Base-by-base conservation (phyloP, 2,797 vertebrate genomes). In the Rhinophrynus dorsalis region DNA sequence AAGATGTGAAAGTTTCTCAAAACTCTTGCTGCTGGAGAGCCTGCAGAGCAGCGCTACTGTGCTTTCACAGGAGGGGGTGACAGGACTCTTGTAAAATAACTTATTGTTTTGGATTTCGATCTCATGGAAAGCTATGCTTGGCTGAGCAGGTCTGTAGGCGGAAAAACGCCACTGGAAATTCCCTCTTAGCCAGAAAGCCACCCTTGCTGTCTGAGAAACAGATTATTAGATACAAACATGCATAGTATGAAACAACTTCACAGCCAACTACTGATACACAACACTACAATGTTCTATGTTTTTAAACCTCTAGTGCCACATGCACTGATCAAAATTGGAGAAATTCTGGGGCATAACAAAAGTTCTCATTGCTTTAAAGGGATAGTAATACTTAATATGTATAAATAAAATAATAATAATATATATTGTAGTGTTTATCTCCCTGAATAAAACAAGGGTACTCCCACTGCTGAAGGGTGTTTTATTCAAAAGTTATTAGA, bases 101-200 rank as follows among this genome's bases (percentile, higher is more conserved):
- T 37, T 38, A 68, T 59, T 54, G 27, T 42, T 38, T 26, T 50
- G 54, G 54, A 67, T 67, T 67, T 48, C 38, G 20, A 21, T 50
- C 42, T 58, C 44, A 9, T 27, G 45, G 42, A 50, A 30, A 50
- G 56, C 33, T 61, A 51, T n/a, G 20, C 47, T 33, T 61, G 37
- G 54, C 26, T 44, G 20, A 61, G 9, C 57, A 20, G 27, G 52
- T 54, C 8, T 24, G 42, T 20, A 13, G 47, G 29, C 23, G 51
- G 27, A 30, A 9, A 59, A 15, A 54, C 21, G 29, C 32, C n/a
- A 8, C 12, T 29, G 20, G 26, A 23, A 1, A 11, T 61, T 52
- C 47, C 44, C 17, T 26, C 42, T 59, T 60, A 15, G 18, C 32
- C 13, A 10, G 32, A 47, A 40, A 15, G 8, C 45, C 33, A 37